Base-by-base conservation (phyloP, 1,140 invertebrate genomes). In the Cyclargus thomasi region DNA sequence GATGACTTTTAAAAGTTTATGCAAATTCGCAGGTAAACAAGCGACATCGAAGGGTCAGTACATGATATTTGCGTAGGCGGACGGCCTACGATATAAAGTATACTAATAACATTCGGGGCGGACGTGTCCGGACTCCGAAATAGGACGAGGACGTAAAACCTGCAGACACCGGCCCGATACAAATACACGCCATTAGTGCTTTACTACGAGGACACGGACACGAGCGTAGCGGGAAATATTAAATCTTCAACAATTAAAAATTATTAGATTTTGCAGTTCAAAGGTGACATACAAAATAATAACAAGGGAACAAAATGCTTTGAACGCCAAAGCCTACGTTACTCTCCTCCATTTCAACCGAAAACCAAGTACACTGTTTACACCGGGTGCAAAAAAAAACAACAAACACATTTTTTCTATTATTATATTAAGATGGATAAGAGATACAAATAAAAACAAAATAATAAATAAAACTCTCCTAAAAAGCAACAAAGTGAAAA, bases 171-270 rank as follows among this genome's bases (percentile, higher is more conserved):
- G 39, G 11, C 39, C 39, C 39, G 39, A 47, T 47, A 47, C 39
- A 47, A 47, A 47, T 47, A 47, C 39, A 47, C 39, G 39, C 39
- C 39, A 47, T 47, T 47, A 47, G 39, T 47, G 39, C 14, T 47
- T 47, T 47, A 47, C 11, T 47, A 16, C 39, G 10, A 0, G 39
- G 1, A 16, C 14, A 47, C 0, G 39, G 39, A 47, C 11, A 47
- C 8, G 14, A 47, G 39, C 39, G 39, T 2, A 47, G 39, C 39
- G 39, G 39, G 14, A 47, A 23, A 23, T 29, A 2, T 47, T 8
- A 16, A 47, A 47, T 47, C 6, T 16, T 47, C 8, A 29, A 29
- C 5, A 29, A 4, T 29, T n/a, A n/a, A 29, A 5, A 29, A 6
- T 29, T 29, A 29, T 29, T 3, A n/a, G n/a, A n/a, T n/a, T n/a